Conservation (phyloP, 92 coral and sea anemone species). For the Muricea muricata region DNA sequence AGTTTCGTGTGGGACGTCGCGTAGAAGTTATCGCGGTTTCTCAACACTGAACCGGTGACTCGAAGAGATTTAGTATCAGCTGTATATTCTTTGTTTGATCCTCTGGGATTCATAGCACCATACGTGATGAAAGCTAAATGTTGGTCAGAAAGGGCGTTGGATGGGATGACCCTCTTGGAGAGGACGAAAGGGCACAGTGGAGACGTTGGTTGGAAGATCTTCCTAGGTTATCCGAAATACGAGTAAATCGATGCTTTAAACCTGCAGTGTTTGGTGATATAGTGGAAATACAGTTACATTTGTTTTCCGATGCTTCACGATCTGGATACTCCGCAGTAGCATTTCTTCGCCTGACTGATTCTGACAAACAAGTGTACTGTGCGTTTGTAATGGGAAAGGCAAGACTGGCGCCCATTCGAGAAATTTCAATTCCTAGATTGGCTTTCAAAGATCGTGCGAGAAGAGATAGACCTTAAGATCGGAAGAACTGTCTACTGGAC, state of each 20-base stretch:
- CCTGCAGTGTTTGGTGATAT: constrained; percentile 43
- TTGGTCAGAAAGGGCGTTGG: constrained; percentile 29
- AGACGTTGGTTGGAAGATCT: constrained; percentile 56
- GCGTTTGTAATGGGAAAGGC: constrained; percentile 48
- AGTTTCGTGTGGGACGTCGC: constrained; percentile 16
- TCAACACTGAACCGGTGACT: not conserved
- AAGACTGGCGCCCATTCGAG: constrained; percentile 35
- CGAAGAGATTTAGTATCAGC: constrained; percentile 3
- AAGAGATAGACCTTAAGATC: constrained; percentile 39
- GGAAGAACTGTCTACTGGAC: constrained; percentile 51
- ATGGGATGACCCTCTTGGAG: constrained; percentile 54
- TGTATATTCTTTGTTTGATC: not conserved
- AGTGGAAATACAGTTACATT: constrained; percentile 1
- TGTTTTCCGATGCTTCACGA: constrained; percentile 16
- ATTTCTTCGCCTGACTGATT: constrained; percentile 11
- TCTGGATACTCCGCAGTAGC: constrained; percentile 26
- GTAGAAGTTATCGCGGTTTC: not conserved
- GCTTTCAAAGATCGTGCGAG: constrained; percentile 23
- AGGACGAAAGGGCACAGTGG: constrained; percentile 48
- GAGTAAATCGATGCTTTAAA: constrained; percentile 55
- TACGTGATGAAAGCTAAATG: constrained; percentile 47
- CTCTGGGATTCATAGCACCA: not conserved
- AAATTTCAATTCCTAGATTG: constrained; percentile 31
- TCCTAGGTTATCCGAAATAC: constrained; percentile 21
- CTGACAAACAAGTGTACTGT: not conserved